Conservation (phyloP, 1,140 invertebrate genomes). For the Zaprionus gabonicus region DNA sequence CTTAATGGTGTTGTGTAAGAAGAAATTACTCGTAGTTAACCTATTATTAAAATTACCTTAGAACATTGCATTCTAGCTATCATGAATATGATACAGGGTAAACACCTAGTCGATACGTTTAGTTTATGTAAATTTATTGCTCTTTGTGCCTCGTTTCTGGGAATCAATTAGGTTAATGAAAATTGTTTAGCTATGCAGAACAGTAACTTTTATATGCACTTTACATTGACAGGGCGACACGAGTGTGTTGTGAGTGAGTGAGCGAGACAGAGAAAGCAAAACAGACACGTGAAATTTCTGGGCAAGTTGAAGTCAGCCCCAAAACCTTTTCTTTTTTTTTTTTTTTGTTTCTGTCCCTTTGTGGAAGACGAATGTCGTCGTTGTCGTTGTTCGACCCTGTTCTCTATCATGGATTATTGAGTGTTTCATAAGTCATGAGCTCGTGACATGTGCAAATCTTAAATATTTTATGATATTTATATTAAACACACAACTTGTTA, state of each 20-base stretch:
- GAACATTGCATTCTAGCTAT: not conserved
- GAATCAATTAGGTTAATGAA: constrained; percentile 75
- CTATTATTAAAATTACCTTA: not conserved
- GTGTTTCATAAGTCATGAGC: constrained; percentile 59
- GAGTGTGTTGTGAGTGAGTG: not conserved
- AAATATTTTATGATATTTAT: constrained; percentile 58
- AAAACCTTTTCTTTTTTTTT: not conserved
- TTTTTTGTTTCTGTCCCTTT: constrained; percentile 2
- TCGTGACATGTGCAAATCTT: constrained; percentile 45
- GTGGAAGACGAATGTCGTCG: not conserved
- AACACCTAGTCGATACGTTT: not conserved
- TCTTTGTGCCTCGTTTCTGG: constrained; percentile 1
- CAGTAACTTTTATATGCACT: constrained; percentile 40
- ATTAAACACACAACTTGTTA: constrained; percentile 31
- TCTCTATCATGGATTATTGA: constrained; percentile 22
- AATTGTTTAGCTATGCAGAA: constrained; percentile 64
- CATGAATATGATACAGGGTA: not conserved
- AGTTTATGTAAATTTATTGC: not conserved
- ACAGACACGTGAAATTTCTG: constrained; percentile 9
- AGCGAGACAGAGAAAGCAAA: constrained; percentile 2
- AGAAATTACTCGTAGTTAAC: not conserved
- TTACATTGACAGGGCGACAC: constrained; percentile 24
- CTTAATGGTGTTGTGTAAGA: no score
- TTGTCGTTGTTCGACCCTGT: constrained; percentile 6
- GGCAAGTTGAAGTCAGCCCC: constrained; percentile 30